These are phyloP conservation scores for Operophtera brumata DNA, from an alignment of 2,888 invertebrate genomes.

Conservation along the genomic window DNA sequence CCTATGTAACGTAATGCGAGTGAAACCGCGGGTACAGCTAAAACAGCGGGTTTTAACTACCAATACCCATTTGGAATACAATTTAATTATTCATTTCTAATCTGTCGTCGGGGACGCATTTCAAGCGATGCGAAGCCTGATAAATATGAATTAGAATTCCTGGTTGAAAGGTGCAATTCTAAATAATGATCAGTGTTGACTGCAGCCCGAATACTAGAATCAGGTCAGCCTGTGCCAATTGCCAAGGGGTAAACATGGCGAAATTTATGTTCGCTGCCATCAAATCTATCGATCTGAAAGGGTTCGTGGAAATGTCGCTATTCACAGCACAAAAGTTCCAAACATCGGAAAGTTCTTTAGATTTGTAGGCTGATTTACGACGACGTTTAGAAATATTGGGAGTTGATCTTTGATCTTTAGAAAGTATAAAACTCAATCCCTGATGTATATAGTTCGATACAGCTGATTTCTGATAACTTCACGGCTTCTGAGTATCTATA, in stretches of 20 bases:
- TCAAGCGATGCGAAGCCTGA: not conserved
- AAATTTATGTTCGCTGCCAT: constrained; percentile 28
- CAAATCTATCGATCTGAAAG: constrained; percentile 31
- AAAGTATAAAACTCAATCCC: constrained; percentile 19
- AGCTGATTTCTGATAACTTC: constrained; percentile 14
- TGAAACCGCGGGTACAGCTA: too few relatives aligned
- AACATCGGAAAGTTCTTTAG: constrained; percentile 24
- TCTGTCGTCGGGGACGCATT: not conserved
- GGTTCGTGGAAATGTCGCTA: constrained; percentile 26
- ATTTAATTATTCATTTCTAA: not conserved
- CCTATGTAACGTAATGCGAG: too few relatives aligned
- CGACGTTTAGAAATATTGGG: constrained; percentile 23
- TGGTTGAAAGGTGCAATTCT: constrained; percentile 1
- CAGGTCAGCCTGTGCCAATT: constrained; percentile 14
- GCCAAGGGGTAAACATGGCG: constrained; percentile 13
- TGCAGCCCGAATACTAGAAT: constrained; percentile 9
- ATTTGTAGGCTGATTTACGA: constrained; percentile 30
- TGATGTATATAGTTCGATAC: constrained; percentile 8
- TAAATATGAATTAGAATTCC: not conserved
- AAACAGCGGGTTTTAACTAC: too few relatives aligned
- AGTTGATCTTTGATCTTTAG: constrained; percentile 27
- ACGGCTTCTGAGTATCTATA: constrained; percentile 10
- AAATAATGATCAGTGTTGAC: not conserved
- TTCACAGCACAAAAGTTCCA: constrained; percentile 28
- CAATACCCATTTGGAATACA: not conserved